phyloP scores from a whole-genome alignment of 2,113 vertebrate genomes.

The Nyctibius bracteatus region DNA sequence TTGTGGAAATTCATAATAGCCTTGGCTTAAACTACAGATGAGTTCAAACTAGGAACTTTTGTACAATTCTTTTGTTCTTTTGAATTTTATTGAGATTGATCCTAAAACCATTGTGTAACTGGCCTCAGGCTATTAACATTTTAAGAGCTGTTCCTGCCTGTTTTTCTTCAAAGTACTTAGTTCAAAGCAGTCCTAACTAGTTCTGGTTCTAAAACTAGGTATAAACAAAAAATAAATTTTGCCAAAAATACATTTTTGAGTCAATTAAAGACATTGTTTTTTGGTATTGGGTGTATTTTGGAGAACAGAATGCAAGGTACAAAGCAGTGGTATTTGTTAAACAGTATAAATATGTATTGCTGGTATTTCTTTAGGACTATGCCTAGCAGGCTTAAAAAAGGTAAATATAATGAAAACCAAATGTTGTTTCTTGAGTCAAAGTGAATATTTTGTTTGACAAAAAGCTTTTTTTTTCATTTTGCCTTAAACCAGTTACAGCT shows the following conservation, averaged over 20 bases:
- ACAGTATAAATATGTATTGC: not conserved
- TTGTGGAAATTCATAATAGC: not conserved
- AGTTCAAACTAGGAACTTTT: not conserved
- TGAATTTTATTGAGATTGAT: not conserved
- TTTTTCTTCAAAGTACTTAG: not conserved
- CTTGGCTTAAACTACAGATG: not conserved
- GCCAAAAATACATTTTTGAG: not conserved
- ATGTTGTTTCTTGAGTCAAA: not conserved
- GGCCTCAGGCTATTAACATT: not conserved
- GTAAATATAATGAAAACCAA: slow-evolving; percentile 2
- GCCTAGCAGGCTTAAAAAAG: not conserved
- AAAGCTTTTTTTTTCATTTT: slow-evolving; percentile 26
- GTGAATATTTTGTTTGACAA: not conserved
- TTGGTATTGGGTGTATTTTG: not conserved
- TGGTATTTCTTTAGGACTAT: not conserved
- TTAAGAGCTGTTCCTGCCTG: not conserved
- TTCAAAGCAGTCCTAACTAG: not conserved
- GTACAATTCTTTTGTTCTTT: not conserved
- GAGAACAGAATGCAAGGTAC: not conserved
- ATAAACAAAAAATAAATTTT: not conserved
- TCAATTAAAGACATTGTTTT: not conserved
- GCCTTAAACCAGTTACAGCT: not conserved
- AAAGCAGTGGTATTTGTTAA: not conserved
- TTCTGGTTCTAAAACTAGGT: not conserved
- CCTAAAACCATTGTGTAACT: not conserved